Evolutionary conservation across 2,797 vertebrate genomes (phyloP), one percentile per base, ranked within the genome.

Genomic region (Galago senegalensis): DNA sequence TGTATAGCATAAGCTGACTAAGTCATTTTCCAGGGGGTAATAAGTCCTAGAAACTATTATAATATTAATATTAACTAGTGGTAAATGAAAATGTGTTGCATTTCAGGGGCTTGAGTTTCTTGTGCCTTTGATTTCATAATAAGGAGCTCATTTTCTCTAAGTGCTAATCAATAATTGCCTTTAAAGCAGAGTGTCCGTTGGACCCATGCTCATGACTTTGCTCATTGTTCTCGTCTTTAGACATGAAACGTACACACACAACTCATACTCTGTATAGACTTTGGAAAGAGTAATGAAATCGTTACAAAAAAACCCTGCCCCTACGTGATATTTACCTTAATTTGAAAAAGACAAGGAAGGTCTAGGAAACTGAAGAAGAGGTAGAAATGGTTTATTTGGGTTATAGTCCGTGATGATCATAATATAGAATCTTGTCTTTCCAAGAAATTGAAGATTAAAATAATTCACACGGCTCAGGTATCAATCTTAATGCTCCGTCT

Each of bases 21-120:
- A 97, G 97, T 93, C 96, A 93, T 97, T 97, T 96, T 94, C 83
- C 17, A 85, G 67, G 56, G 49, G 81, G 46, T 75, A 84, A 3
- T 63, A 97, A 73, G 72, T 89, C 16, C 34, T 89, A 58, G 63
- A 58, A 93, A 88, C 63, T 89, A 53, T 91, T 95, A 53, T 53
- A 53, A 53, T 53, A 53, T 53, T 53, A 16, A 53, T 53, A 75
- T 67, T 89, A 97, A 94, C 69, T 90, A 82, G 80, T 76, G 10
- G 75, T 87, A 91, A 96, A 88, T 76, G 83, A 83, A 96, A 93
- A 91, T 97, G 65, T 85, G 29, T 87, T 95, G 93, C 93, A 69
- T 95, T 93, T 93, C 58, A 96, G 94, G 63, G 69, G 21, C 89
- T 89, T 94, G 56, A 97, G 43, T 77, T 94, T 97, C 49, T 94